phyloP scores from a whole-genome alignment of 2,797 vertebrate species.

The Helarctos malayanus region DNA sequence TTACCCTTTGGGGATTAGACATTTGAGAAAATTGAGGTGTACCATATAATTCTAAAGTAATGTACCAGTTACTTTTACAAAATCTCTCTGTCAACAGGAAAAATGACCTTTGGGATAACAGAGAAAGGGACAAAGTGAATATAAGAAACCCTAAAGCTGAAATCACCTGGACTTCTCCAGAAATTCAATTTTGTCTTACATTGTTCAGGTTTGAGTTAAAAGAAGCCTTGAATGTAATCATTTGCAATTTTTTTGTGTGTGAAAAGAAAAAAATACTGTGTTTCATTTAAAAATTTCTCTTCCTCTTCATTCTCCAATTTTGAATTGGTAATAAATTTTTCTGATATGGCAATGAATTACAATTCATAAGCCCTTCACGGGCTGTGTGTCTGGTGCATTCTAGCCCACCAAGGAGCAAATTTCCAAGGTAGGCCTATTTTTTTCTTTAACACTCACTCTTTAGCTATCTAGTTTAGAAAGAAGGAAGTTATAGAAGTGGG shows the following conservation, averaged over 20 bases:
- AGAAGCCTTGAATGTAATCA: background rate
- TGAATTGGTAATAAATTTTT: background rate
- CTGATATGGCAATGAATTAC: background rate
- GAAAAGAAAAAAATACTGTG: background rate
- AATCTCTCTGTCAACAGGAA: background rate
- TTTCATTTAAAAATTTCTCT: slow-evolving; percentile 18
- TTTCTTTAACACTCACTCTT: background rate
- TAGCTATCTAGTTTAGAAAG: background rate
- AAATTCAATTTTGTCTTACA: slow-evolving; percentile 10
- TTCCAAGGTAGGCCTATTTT: background rate
- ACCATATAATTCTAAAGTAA: slow-evolving; percentile 27
- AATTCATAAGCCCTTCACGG: background rate
- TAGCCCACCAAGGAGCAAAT: background rate
- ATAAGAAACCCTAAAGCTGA: background rate
- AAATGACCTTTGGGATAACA: slow-evolving; percentile 35
- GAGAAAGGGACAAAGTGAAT: background rate
- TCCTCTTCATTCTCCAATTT: background rate
- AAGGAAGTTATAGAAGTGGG: background rate
- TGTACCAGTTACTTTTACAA: background rate
- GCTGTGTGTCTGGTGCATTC: background rate
- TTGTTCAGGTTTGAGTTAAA: background rate
- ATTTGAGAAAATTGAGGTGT: slow-evolving; percentile 17
- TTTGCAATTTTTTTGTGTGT: background rate
- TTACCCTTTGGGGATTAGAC: background rate
- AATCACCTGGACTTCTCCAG: slow-evolving; percentile 15